Evolutionary conservation across 2,888 invertebrate genomes (phyloP), one percentile per base, ranked within the genome.

Genomic region (Stratiomys singularior): DNA sequence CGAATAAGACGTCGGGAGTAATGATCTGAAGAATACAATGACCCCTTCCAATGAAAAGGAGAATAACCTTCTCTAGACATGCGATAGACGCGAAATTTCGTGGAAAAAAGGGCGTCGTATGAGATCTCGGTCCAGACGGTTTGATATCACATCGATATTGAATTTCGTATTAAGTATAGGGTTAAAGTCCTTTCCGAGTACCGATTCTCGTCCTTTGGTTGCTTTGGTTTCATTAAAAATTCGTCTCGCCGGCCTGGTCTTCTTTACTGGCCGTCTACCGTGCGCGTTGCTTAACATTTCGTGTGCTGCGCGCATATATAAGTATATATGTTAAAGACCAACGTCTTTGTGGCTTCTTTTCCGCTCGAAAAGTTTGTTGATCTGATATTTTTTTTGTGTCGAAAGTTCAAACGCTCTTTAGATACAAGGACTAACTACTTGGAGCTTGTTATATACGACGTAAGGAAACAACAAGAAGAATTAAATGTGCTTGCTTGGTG

Each of bases 31-130:
- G 27, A 15, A 69, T 69, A 69, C 69, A 69, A 69, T 69, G 69
- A 69, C 28, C 69, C 9, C 47, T 18, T 4, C 23, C 9, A 23
- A 69, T 13, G n/a, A 25, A 11, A 69, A 25, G 69, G 69, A 69
- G 69, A 69, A 69, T 69, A 69, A 69, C 69, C 46, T 69, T 18
- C 18, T 69, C 69, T 69, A 69, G 69, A 69, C 69, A 69, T 69
- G 69, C 69, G 47, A 30, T 47, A 69, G 69, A 69, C 69, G 46
- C 69, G 23, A 69, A 37, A 69, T 13, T 69, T 69, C 69, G 46
- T 69, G 69, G 69, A 69, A 69, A 21, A 25, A 69, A 23, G 46
- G 25, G 3, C 52, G 7, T 4, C 69, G 2, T 3, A 46, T 1
- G 47, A 69, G 47, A 69, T 2, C 25, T 13, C 7, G 25, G 47